Conservation (phyloP, 2,888 invertebrate genomes). For the Perdita meconis region DNA sequence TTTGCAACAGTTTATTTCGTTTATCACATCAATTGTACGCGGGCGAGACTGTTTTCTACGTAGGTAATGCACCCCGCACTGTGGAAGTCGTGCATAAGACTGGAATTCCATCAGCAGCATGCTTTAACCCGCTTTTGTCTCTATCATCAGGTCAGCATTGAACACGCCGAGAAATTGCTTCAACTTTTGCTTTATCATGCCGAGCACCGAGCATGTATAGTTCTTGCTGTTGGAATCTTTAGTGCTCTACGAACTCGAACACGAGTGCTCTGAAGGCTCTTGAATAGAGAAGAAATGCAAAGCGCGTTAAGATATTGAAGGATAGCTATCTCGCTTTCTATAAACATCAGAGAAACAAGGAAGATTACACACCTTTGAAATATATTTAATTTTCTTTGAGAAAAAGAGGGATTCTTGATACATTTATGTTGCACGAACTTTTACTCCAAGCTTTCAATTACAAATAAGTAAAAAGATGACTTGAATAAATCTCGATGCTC, state of each 20-base stretch:
- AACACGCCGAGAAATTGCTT: slow-evolving; percentile 11
- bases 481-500: slow-evolving; percentile 15
- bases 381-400: too few species aligned
- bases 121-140: slow-evolving; percentile 2
- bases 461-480: not conserved
- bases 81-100: slow-evolving; percentile 5
- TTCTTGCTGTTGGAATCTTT: not conserved
- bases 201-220: not conserved
- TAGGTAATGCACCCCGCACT: slow-evolving; percentile 33
- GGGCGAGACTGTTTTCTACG: not conserved
- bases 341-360: too few species aligned
- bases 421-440: too few species aligned
- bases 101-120: slow-evolving; percentile 14
- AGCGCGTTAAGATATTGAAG: too few species aligned
- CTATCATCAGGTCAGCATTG: not conserved
- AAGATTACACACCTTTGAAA: too few species aligned
- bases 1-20: slow-evolving; percentile 19
- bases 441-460: not conserved
- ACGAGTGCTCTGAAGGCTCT: too few species aligned
- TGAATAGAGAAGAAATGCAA: too few species aligned
- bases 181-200: not conserved
- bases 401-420: too few species aligned
- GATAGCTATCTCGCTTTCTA: too few species aligned
- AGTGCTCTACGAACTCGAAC: not conserved
- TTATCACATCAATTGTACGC: slow-evolving; percentile 13